Base-by-base conservation (phyloP, 2,888 invertebrate species). In the Nysson spinosus region DNA sequence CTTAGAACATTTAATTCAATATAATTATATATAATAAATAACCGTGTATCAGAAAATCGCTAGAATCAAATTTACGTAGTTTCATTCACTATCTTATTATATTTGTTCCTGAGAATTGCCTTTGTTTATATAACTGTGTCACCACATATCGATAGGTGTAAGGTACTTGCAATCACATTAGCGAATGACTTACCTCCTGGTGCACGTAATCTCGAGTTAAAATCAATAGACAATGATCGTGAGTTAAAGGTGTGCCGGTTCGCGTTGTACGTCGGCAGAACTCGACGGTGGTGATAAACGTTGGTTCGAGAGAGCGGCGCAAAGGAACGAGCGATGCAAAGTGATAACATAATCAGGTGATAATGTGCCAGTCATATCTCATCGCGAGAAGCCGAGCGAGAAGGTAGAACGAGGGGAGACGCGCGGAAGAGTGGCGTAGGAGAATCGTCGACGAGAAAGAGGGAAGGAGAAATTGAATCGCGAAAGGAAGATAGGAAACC, bases 321-420 rank as follows among this genome's bases (percentile, higher is more conserved):
- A 79, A 80, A 80, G 81, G 79, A 80, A 77, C 80, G 80, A 66
- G 78, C 78, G 82, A 83, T 82, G 81, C 79, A 80, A 82, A 83
- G 81, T 83, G 84, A 84, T 84, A 84, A 84, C 80, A 81, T 83
- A 83, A 84, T 84, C 84, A 83, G 83, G 84, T 82, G 83, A 83
- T 83, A 83, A 83, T 83, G 83, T 77, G 77, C 63, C 72, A 74
- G 75, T 78, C 78, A 82, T 84, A 83, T 83, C 80, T 84, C 82
- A 80, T 49, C 57, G 61, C 57, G 70, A 62, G 72, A 67, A 61
- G 42, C 52, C 68, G 55, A 64, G 57, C 61, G 52, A 55, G 66
- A 42, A 64, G 66, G 47, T 58, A 43, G 43, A 35, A 28, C 22
- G 34, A 26, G 19, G 60, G 16, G 4, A 35, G 14, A 35, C 5